Evolutionary conservation across 2,888 invertebrate genomes (phyloP), one percentile per base, ranked within the genome.

Genomic region (Trissolcus japonicus): DNA sequence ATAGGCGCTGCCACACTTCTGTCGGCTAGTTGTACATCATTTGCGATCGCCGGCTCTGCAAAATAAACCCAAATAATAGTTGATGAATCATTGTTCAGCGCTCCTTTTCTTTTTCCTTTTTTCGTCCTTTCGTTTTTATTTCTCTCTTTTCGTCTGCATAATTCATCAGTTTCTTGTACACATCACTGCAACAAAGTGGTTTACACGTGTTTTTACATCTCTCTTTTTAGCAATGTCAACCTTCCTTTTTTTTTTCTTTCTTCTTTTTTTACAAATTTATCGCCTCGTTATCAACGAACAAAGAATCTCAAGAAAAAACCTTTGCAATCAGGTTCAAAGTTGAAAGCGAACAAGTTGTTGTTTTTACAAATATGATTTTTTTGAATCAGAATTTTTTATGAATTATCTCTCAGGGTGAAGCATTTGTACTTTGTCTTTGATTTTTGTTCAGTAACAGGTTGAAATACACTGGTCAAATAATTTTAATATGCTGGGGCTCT

Each of bases 1-100:
- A 81, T 82, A 82, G 82, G 81, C 82, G 82, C 82, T 79, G 78
- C 79, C 80, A 80, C 71, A 79, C 72, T 74, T 79, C 77, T 72
- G 77, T 77, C 81, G 79, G 76, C 73, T 76, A 77, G 78, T 79
- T 79, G 81, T 80, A 82, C 80, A 76, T 79, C 79, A 78, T 78
- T 78, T 69, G 62, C 71, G 43, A 56, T 57, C 65, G 62, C 16
- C 14, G 62, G 35, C 62, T 57, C 61, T 54, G 55, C 68, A 68
- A 77, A 66, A 68, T 76, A 67, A 67, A 61, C 46, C 71, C 17
- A 66, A 66, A 71, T 69, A 55, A 71, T 67, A 51, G 35, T 57
- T 60, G 71, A 67, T 76, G 69, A 76, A 76, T 76, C 75, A 76
- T 69, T 69, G 60, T 69, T 65, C 48, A 29, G 46, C 46, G 60